A percentile compares a stretch with the other conserved stretches of the same genome.
phyloP scores from a whole-genome alignment of 2,797 vertebrate genomes.

The Lophotriccus pileatus region DNA sequence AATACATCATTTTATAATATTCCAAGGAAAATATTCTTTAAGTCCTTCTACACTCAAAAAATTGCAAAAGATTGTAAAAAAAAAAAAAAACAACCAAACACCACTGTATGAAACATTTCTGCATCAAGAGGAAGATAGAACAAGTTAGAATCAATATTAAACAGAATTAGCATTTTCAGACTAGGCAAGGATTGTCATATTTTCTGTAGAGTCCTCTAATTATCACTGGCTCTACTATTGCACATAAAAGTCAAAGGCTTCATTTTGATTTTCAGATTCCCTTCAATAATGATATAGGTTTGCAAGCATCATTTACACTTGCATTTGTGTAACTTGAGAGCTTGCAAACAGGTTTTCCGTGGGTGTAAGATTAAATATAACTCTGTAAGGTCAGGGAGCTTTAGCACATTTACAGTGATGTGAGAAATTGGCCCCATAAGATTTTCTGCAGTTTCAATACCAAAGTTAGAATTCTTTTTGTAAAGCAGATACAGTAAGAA shows the following conservation, averaged over 20 bases:
- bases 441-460: neutral
- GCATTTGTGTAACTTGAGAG: neutral
- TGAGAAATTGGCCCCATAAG: neutral
- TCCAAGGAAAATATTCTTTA: neutral
- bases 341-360: constrained; percentile 42
- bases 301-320: constrained; percentile 21
- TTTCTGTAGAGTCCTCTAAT: neutral
- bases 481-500: neutral
- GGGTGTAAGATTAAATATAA: constrained; percentile 49
- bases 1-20: neutral
- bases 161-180: neutral
- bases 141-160: neutral
- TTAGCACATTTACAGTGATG: neutral
- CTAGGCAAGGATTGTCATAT: neutral
- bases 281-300: neutral
- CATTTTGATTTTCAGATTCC: neutral
- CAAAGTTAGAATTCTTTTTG: neutral
- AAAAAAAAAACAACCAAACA: neutral
- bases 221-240: neutral
- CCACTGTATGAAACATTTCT: neutral
- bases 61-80: neutral
- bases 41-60: neutral
- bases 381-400: constrained; percentile 4
- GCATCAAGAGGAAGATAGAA: neutral
- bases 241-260: neutral